Evolutionary conservation across 2,797 vertebrate genomes (phyloP).

Genomic region (Syndactyla subalaris): DNA sequence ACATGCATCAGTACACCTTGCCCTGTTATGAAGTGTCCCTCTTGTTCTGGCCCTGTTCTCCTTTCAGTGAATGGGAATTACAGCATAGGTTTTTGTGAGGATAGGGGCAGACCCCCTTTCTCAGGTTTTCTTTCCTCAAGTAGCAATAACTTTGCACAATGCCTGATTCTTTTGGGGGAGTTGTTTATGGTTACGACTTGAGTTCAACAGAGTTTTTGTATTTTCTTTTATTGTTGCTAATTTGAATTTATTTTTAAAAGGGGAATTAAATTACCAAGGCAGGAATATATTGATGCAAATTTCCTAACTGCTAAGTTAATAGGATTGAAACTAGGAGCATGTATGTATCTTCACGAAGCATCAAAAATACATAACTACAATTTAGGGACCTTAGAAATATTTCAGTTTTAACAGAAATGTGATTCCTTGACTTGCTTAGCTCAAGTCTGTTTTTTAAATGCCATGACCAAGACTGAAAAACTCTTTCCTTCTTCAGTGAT

Average conservation of each 20-base stretch:
- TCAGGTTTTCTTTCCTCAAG: background rate
- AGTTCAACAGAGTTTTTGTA: background rate
- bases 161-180: background rate
- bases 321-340: slow-evolving; percentile 52
- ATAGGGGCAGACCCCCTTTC: background rate
- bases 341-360: slow-evolving; percentile 32
- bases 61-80: background rate
- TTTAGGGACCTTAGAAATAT: slow-evolving; percentile 30
- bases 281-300: slow-evolving; percentile 61
- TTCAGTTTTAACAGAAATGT: slow-evolving; percentile 31
- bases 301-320: slow-evolving; percentile 43
- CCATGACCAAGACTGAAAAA: background rate
- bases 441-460: background rate
- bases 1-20: background rate
- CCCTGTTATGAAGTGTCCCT: background rate
- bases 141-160: background rate
- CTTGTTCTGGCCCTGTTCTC: background rate
- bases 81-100: background rate
- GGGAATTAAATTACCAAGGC: slow-evolving; percentile 48
- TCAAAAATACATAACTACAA: slow-evolving; percentile 38
- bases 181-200: slow-evolving; percentile 1
- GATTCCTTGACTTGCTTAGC: background rate
- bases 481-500: background rate
- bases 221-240: slow-evolving; percentile 49
- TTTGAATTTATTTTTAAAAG: slow-evolving; percentile 55